Percentiles rank a stretch among this genome's conserved stretches.
These are phyloP conservation scores for Globicephala melas DNA, from an alignment of 2,113 vertebrate species.

Conservation along the genomic window DNA sequence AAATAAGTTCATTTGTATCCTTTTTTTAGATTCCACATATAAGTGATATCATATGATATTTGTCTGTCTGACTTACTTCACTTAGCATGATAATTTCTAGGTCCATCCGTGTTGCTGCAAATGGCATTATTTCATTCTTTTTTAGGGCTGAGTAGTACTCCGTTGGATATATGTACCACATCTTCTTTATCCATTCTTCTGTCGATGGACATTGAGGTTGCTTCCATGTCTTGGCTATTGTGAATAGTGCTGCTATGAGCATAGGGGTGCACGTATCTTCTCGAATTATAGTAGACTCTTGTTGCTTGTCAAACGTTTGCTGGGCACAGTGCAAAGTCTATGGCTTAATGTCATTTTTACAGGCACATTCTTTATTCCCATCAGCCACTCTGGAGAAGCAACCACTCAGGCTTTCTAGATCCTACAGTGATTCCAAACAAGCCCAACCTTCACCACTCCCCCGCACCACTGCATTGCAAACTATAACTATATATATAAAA, in stretches of 20 bases:
- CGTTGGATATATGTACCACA: rapidly evolving
- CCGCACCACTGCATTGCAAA: background rate
- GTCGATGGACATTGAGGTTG: background rate
- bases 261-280: background rate
- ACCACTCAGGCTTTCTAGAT: background rate
- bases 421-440: background rate
- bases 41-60: rapidly evolving
- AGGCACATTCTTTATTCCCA: background rate
- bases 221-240: background rate
- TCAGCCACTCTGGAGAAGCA: background rate
- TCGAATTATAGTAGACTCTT: too few relatives aligned
- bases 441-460: background rate
- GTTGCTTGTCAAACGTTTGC: background rate
- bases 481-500: background rate
- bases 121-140: background rate
- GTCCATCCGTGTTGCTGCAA: rapidly evolving
- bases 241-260: background rate
- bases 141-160: background rate
- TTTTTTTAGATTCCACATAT: background rate
- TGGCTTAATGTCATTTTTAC: background rate
- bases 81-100: rapidly evolving
- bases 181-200: background rate
- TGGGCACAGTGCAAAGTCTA: too few relatives aligned
- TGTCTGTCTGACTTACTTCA: background rate
- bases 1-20: too few relatives aligned